A percentile compares a stretch with the other conserved stretches of the same genome.
phyloP scores from a whole-genome alignment of 2,113 vertebrate genomes.

The Chaenogobius annularis region DNA sequence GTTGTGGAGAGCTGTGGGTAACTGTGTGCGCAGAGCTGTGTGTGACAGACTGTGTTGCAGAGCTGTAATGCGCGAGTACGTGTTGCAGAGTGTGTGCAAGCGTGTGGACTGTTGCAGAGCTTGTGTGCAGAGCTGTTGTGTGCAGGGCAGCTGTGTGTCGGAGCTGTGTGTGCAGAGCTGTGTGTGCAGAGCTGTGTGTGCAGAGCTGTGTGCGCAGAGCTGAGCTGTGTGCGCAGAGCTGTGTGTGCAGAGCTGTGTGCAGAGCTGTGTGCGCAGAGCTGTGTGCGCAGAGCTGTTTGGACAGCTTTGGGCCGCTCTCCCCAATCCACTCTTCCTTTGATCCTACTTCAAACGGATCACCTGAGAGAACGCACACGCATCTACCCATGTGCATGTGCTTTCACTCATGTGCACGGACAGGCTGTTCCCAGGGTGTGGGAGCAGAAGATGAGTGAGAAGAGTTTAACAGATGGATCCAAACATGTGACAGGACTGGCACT shows the following conservation, averaged over 20 bases:
- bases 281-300: too few species aligned
- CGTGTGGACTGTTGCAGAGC: too few species aligned
- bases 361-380: conserved; percentile 39
- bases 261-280: too few species aligned
- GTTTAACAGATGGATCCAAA: conserved; percentile 51
- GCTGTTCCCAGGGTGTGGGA: conserved; percentile 29
- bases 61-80: too few species aligned
- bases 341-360: conserved; percentile 64
- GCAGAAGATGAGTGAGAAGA: conserved; percentile 29
- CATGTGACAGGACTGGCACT: background rate
- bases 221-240: too few species aligned
- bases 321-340: conserved; percentile 51
- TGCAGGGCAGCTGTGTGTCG: background rate
- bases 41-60: too few species aligned
- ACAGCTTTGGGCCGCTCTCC: conserved; percentile 42
- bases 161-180: background rate
- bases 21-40: too few species aligned
- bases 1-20: too few species aligned
- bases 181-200: background rate
- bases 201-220: too few species aligned
- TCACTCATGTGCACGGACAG: conserved; percentile 9
- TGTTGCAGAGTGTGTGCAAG: too few species aligned
- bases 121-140: too few species aligned
- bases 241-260: too few species aligned
- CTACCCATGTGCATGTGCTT: background rate